phyloP scores from a whole-genome alignment of 1,140 invertebrate genomes.

The Parapsyche elsis region DNA sequence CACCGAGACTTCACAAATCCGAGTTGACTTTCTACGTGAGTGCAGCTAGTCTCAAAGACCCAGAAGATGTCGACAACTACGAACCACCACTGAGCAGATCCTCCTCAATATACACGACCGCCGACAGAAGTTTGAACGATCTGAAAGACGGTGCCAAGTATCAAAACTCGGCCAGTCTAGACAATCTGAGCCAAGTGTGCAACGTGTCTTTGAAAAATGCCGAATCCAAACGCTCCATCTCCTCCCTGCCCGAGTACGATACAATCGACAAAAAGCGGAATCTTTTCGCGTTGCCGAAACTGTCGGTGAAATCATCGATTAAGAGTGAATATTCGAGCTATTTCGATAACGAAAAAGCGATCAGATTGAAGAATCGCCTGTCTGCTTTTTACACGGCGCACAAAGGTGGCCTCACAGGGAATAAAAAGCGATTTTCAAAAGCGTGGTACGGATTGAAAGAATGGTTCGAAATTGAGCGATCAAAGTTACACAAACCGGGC shows the following conservation, averaged over 20 bases:
- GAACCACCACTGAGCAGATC: constrained; percentile 36
- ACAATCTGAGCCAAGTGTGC: constrained; percentile 54
- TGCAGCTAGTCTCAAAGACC: constrained; percentile 46
- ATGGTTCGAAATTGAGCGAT: constrained; percentile 52
- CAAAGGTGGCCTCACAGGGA: constrained; percentile 51
- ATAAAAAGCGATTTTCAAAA: constrained; percentile 51
- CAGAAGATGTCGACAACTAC: constrained; percentile 34
- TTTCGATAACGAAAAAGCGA: constrained; percentile 48
- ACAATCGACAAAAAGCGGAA: constrained; percentile 44
- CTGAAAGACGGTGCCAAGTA: constrained; percentile 41
- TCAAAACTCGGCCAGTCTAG: constrained; percentile 53
- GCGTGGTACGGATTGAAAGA: constrained; percentile 55
- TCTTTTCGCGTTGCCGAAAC: not conserved
- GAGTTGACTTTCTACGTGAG: constrained; percentile 52
- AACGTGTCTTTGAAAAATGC: constrained; percentile 52
- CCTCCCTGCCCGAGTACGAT: constrained; percentile 50
- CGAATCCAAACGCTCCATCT: constrained; percentile 48
- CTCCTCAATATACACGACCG: constrained; percentile 30
- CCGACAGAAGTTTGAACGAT: constrained; percentile 51
- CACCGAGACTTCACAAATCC: constrained; percentile 45
- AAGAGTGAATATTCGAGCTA: constrained; percentile 50
- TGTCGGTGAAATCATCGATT: constrained; percentile 41
- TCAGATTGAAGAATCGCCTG: constrained; percentile 49
- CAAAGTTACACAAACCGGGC: constrained; percentile 44
- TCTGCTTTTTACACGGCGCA: constrained; percentile 51